Percentiles rank a stretch among this genome's conserved stretches.
Evolutionary conservation across 2,113 vertebrate genomes (phyloP).

Genomic region (Galeopterus variegatus): DNA sequence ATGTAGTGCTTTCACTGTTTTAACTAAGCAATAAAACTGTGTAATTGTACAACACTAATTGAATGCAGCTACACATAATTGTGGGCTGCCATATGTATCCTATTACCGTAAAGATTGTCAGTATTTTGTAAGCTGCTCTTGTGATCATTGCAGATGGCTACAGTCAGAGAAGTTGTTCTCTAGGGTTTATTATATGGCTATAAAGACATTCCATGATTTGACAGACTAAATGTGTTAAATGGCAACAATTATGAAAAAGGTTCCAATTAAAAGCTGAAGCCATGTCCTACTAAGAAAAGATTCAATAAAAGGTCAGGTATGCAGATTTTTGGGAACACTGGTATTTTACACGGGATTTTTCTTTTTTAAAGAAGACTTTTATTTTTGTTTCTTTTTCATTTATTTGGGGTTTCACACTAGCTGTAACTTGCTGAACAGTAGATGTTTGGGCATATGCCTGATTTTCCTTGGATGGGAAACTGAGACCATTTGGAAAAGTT

Average conservation of each 20-base stretch:
- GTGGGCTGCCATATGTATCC: slow-evolving; percentile 89
- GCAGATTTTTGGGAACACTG: slow-evolving; percentile 48
- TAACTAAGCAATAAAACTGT: slow-evolving; percentile 91
- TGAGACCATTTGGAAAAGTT: slow-evolving; percentile 66
- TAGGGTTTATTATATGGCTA: slow-evolving; percentile 90
- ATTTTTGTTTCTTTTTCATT: neutral
- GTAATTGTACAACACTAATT: slow-evolving; percentile 92
- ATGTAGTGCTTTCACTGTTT: slow-evolving; percentile 89
- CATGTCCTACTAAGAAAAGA: slow-evolving; percentile 62
- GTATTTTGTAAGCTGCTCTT: slow-evolving; percentile 88
- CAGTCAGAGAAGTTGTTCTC: slow-evolving; percentile 90
- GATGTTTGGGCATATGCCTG: neutral
- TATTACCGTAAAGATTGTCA: slow-evolving; percentile 90
- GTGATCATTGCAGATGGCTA: slow-evolving; percentile 90
- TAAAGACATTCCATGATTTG: slow-evolving; percentile 89
- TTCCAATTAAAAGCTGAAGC: slow-evolving; percentile 86
- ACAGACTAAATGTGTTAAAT: slow-evolving; percentile 90
- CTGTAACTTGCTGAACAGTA: slow-evolving; percentile 39
- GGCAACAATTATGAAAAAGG: slow-evolving; percentile 89
- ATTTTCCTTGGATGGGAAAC: slow-evolving; percentile 59
- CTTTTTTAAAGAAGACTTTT: neutral
- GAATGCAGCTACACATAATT: slow-evolving; percentile 90
- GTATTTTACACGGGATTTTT: slow-evolving; percentile 19
- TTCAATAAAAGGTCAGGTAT: slow-evolving; percentile 38
- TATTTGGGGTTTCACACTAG: neutral